Conservation (phyloP, 2,888 invertebrate genomes). For the Buathra laborator region DNA sequence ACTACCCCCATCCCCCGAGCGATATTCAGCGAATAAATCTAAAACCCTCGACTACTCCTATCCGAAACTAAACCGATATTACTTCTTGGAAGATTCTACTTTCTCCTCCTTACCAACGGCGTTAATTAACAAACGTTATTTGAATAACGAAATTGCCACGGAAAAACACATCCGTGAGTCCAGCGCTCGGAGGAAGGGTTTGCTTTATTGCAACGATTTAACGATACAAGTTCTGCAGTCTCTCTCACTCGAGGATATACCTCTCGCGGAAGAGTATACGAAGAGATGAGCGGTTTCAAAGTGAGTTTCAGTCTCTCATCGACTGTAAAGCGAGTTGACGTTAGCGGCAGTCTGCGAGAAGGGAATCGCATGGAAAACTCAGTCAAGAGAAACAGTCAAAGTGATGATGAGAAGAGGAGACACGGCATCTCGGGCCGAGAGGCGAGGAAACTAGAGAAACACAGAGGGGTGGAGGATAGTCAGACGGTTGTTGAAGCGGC, state of each 20-base stretch:
- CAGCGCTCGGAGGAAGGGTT: neutral
- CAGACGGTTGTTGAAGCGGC: slow-evolving; percentile 22
- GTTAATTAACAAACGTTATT: slow-evolving; percentile 4
- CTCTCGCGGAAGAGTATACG: slow-evolving; percentile 3
- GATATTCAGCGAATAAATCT: neutral
- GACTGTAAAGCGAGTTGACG: slow-evolving; percentile 55
- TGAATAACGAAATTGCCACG: slow-evolving; percentile 19
- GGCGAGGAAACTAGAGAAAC: slow-evolving; percentile 51
- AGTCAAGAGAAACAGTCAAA: slow-evolving; percentile 60
- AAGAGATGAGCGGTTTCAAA: slow-evolving; percentile 43
- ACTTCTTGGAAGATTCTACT: no score
- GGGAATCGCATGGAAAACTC: slow-evolving; percentile 56
- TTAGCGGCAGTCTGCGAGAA: slow-evolving; percentile 38
- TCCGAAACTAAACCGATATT: neutral
- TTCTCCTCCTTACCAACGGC: no score
- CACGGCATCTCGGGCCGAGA: slow-evolving; percentile 8
- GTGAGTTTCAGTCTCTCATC: slow-evolving; percentile 60
- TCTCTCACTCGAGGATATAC: neutral
- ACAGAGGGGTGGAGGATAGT: slow-evolving; percentile 42
- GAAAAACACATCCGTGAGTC: slow-evolving; percentile 8
- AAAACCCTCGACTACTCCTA: neutral
- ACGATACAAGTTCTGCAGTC: slow-evolving; percentile 37
- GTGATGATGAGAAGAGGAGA: slow-evolving; percentile 33
- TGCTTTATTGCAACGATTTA: slow-evolving; percentile 15
- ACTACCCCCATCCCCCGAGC: neutral